Base-by-base conservation (phyloP, 2,113 vertebrate species). In the Mus pahari region DNA sequence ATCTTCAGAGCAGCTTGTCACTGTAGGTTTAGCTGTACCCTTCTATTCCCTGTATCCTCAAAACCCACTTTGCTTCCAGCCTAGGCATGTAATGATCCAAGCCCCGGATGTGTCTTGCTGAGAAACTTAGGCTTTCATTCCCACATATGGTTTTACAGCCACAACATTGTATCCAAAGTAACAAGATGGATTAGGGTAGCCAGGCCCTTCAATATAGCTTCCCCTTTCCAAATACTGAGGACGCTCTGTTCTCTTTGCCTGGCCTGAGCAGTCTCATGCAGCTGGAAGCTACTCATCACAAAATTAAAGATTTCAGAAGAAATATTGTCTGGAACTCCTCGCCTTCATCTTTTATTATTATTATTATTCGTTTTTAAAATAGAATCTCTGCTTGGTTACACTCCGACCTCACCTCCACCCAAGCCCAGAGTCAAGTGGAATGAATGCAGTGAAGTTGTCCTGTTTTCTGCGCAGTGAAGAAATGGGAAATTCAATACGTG, bases 401-500 rank as follows among this genome's bases (percentile, higher is more conserved):
- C 8, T 60, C 42, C 17, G 16, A 14, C 5, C 10, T 42, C 24
- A 55, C 26, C 39, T 16, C 10, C 31, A 55, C 9, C 20, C 28
- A 89, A 91, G 82, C 33, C 19, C 24, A 39, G 53, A 96, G 55
- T 62, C 6, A 42, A 94, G 55, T 53, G 75, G 73, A 93, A 97
- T 78, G 77, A 75, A 97, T 16, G 5, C 6, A 70, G 39, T 93
- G 55, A 92, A 79, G 70, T 89, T 58, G 64, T 83, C 42, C 39
- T 94, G 45, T 91, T 86, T 94, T 74, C 78, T 89, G 62, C 14
- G 17, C 39, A n/a, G 58, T 90, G 62, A 96, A 95, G 45, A 96
- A 96, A 83, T 17, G 3, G 39, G 9, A 48, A 92, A 98, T 98
- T 96, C 97, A 98, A 96, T 97, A 97, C 96, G 97, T 98, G 97